Base-by-base conservation (phyloP, 2,113 vertebrate species). In the Polypterus senegalus region DNA sequence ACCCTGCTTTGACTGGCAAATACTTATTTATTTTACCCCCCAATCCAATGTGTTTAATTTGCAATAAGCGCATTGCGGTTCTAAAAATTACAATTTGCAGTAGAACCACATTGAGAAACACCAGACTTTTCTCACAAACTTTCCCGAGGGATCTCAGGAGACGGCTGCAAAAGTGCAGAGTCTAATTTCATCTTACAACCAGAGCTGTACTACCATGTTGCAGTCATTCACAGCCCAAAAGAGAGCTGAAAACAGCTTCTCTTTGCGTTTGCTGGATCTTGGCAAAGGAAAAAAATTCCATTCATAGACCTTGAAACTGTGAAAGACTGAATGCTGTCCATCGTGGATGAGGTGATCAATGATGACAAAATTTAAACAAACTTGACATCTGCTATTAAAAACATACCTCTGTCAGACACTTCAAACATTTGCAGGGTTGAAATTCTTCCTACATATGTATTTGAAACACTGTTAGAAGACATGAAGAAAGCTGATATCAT, bases 221-320 rank as follows among this genome's bases (percentile, higher is more conserved):
- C 44, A 27, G 7, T 62, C 65, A 62, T 66, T 7, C 44, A 62
- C 61, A 58, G 60, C 43, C 47, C 61, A 62, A 62, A 60, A 66
- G 56, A 62, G 60, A 59, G 49, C 51, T 45, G n/a, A 63, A 49
- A 3, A 61, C 65, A 54, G 65, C 61, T 63, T 54, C 9, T 58
- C n/a, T 65, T 44, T 60, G 8, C 44, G 60, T 65, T 47, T 43
- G 49, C 46, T 65, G 63, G 63, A 65, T 62, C 9, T 45, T 69
- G 49, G 48, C 60, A 55, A 60, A 60, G 10, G 10, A 69, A 65
- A 10, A 68, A 68, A 59, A 60, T 27, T 27, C 53, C 67, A 47
- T 68, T 68, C 49, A 58, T 51, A 45, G 57, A 66, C 52, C 63
- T 65, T 45, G 57, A 69, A 46, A 65, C 61, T 9, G 56, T 69